Evolutionary conservation across 2,888 invertebrate species (phyloP), one percentile per base, ranked within the genome.

Genomic region (Trichogramma evanescens): DNA sequence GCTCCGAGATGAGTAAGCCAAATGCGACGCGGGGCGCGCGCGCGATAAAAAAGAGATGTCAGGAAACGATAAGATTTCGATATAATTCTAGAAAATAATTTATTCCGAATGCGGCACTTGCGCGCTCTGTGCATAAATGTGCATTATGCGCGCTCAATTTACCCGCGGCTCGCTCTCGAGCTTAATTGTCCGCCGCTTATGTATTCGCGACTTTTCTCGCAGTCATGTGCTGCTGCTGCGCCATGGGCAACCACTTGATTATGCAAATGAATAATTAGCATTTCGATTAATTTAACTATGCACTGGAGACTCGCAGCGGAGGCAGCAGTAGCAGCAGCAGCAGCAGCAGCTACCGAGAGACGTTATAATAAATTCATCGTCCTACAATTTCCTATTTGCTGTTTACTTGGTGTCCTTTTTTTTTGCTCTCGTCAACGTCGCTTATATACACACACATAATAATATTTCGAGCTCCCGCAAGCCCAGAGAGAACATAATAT

Each of bases 211-310:
- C 48, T 48, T 26, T 10, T 6, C 48, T 10, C 10, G 46, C 50
- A 8, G 5, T 42, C 5, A 48, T 48, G 48, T 13, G 48, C 5
- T 26, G 26, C 26, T 2, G 26, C 26, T 52, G 39, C 50, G 10
- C 43, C 52, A 50, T 59, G 51, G 46, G 58, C 42, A 59, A 48
- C 63, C 50, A 69, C 71, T 74, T 75, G 72, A 75, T 75, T 75
- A 75, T 75, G 73, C 71, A 71, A 72, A 73, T 69, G 72, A 74
- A 70, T 72, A 72, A 75, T 75, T 74, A 74, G 70, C 73, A 70
- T 74, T 71, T 71, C 72, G 70, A 75, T 76, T 72, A 75, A 74
- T 75, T 74, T 69, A 56, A 61, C 62, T 64, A 65, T 57, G 59
- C 57, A 54, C 39, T 26, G 51, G 56, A 26, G 26, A 26, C 26